Evolutionary conservation across 1,140 invertebrate species (phyloP).

Genomic region (Eurosta solidaginis): DNA sequence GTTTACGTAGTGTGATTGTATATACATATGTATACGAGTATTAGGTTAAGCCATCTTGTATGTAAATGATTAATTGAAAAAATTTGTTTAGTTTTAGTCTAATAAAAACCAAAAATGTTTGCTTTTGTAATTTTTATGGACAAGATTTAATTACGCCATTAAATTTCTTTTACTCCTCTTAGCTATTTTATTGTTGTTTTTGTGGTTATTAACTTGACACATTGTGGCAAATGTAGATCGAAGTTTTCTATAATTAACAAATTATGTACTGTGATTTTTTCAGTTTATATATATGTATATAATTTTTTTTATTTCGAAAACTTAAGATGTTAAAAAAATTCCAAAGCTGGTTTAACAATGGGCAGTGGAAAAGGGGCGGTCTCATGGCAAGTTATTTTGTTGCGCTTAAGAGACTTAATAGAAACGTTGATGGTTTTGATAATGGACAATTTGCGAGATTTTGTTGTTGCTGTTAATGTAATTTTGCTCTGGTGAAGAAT

Average conservation of each 20-base stretch:
- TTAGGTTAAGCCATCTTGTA: no score
- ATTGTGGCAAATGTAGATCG: neutral
- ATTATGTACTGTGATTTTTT: neutral
- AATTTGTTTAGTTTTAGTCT: conserved; percentile 8
- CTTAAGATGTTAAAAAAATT: neutral
- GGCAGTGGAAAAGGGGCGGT: neutral
- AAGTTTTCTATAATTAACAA: neutral
- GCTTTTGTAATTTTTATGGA: neutral
- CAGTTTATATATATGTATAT: neutral
- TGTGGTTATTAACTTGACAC: neutral
- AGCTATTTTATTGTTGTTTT: neutral
- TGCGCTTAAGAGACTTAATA: neutral
- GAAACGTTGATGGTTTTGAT: neutral
- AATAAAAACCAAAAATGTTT: neutral
- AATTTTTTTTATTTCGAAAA: neutral
- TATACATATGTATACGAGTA: no score
- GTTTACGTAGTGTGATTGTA: conserved; percentile 36
- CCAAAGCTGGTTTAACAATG: neutral
- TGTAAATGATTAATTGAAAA: neutral
- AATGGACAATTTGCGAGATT: neutral
- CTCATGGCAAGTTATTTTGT: neutral
- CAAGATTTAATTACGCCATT: neutral
- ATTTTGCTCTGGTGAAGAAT: neutral
- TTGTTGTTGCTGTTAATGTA: neutral
- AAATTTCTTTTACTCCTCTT: neutral